Evolutionary conservation across 2,888 invertebrate species (phyloP).

Genomic region (Toxonevra muliebris): DNA sequence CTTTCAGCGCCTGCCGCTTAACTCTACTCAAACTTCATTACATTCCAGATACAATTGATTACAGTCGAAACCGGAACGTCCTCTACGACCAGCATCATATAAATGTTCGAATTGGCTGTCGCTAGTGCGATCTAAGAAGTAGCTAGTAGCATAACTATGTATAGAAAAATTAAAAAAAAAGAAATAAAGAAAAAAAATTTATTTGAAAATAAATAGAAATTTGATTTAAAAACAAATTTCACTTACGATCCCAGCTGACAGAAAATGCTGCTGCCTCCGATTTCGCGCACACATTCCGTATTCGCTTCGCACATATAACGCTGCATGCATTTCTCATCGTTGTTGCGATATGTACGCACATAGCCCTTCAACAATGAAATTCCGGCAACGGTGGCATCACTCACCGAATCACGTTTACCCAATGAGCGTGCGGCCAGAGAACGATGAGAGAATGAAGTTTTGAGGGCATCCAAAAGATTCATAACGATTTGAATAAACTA

Average conservation of each 20-base stretch:
- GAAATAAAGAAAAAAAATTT: too few relatives aligned
- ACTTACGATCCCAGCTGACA: constrained; percentile 93
- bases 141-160: constrained; percentile 91
- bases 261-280: constrained; percentile 84
- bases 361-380: constrained; percentile 91
- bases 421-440: constrained; percentile 84
- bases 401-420: constrained; percentile 87
- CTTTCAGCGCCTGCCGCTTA: too few relatives aligned
- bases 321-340: constrained; percentile 84
- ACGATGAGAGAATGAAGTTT: constrained; percentile 92
- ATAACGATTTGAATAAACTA: constrained; percentile 94
- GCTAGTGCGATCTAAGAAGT: constrained; percentile 80
- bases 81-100: constrained; percentile 86
- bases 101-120: constrained; percentile 79
- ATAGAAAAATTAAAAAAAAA: constrained; percentile 39
- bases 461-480: constrained; percentile 88
- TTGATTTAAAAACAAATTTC: too few relatives aligned
- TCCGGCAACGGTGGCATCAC: constrained; percentile 88
- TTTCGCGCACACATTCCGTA: constrained; percentile 83
- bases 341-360: constrained; percentile 79
- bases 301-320: constrained; percentile 91
- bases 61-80: constrained; percentile 86
- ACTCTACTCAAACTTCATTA: constrained; percentile 78
- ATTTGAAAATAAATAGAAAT: too few relatives aligned
- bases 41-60: constrained; percentile 85